Evolutionary conservation across 92 coral and sea anemone species (phyloP).

Genomic region (Palythoa caribaeorum): DNA sequence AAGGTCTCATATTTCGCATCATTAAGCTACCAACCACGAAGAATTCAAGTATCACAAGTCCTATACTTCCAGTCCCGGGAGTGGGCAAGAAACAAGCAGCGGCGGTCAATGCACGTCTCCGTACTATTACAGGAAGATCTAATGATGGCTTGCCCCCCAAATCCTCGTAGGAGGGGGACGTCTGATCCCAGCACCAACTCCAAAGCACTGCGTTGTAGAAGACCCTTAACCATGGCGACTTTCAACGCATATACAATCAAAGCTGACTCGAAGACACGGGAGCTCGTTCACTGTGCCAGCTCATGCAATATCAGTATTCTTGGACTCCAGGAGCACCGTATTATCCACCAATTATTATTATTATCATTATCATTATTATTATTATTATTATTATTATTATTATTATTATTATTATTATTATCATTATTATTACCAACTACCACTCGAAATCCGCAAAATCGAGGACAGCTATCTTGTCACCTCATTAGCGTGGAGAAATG

Average conservation of each 20-base stretch:
- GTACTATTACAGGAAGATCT: no score
- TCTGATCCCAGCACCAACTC: constrained; percentile 18
- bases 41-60: no score
- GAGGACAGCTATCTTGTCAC: constrained; percentile 16
- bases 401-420: no score
- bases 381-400: no score
- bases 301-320: constrained; percentile 19
- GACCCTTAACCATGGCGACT: constrained; percentile 35
- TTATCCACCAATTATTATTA: background rate
- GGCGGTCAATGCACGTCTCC: no score
- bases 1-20: no score
- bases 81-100: no score
- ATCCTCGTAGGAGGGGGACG: constrained; percentile 32
- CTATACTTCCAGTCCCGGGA: no score
- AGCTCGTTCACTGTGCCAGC: constrained; percentile 23
- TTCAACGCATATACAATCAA: constrained; percentile 37
- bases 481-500: background rate
- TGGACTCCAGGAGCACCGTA: constrained; percentile 23
- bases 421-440: background rate
- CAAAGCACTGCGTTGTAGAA: constrained; percentile 41
- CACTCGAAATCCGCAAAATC: constrained; percentile 27
- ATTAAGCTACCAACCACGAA: no score
- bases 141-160: constrained; percentile 25
- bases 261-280: constrained; percentile 5
- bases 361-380: no score